These are phyloP conservation scores for Pollenia angustigena DNA, from an alignment of 2,888 invertebrate species.

Conservation along the genomic window DNA sequence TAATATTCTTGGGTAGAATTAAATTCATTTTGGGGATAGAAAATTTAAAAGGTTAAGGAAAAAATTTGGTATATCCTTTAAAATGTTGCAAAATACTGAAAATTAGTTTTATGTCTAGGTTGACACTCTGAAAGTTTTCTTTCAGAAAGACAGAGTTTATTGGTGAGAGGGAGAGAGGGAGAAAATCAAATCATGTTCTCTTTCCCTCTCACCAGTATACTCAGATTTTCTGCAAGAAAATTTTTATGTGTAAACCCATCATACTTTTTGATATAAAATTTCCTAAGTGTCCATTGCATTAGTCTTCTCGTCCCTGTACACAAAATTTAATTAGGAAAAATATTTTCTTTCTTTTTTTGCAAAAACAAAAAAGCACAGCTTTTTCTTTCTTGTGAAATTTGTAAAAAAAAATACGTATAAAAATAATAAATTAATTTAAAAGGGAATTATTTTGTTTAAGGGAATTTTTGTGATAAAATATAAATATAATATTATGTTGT, in stretches of 20 bases:
- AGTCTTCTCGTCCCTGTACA: not conserved
- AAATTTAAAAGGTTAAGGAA: too few species aligned
- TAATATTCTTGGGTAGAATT: too few species aligned
- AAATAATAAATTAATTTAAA: slow-evolving; percentile 54
- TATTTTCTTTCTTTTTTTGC: not conserved
- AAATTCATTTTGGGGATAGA: too few species aligned
- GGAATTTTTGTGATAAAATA: slow-evolving; percentile 58
- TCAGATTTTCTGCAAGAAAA: too few species aligned
- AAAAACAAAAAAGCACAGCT: slow-evolving; percentile 48
- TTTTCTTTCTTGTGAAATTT: slow-evolving; percentile 46
- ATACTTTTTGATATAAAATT: not conserved
- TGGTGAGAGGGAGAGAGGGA: too few species aligned
- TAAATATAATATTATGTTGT: slow-evolving; percentile 49
- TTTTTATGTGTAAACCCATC: not conserved
- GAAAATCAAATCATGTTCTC: too few species aligned
- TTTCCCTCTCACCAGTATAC: too few species aligned
- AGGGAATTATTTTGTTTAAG: slow-evolving; percentile 46
- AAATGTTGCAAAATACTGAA: too few species aligned
- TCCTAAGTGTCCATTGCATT: not conserved
- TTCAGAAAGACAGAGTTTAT: too few species aligned
- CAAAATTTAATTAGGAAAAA: slow-evolving; percentile 27
- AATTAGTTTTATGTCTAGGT: too few species aligned
- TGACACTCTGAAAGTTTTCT: too few species aligned
- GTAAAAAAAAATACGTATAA: slow-evolving; percentile 35
- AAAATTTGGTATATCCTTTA: too few species aligned